Evolutionary conservation across 1,140 invertebrate genomes (phyloP), one percentile per base, ranked within the genome.

Genomic region (Halictus rubicundus): DNA sequence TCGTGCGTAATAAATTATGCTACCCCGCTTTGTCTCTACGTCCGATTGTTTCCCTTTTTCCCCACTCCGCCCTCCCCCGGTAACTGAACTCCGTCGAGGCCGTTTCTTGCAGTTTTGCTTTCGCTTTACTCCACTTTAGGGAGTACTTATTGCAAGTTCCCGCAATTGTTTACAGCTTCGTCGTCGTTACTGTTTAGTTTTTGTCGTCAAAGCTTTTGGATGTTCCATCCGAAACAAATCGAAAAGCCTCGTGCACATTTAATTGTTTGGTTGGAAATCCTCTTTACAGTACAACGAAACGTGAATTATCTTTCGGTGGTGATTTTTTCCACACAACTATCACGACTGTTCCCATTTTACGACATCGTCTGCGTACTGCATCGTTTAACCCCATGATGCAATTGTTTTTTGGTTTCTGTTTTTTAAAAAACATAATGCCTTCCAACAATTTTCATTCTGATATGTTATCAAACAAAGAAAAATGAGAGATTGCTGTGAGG

Each of bases 1-100:
- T 77, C 72, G 72, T 39, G 60, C 10, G 63, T 77, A 76, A 85
- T 84, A 85, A 85, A 85, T 85, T 85, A 77, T 81, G 52, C 68
- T 16, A 32, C 59, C 63, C 23, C 46, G 82, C 78, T 85, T 81
- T 77, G 71, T 83, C 57, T 66, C 39, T 19, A 23, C 8, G 61
- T 64, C 61, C 49, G 63, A 85, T 85, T 83, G 81, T 85, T 72
- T 72, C 78, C 68, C 68, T 80, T 80, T 75, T 72, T 68, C 60
- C 37, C 63, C 23, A 37, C 5, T 49, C 42, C 54, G 16, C 42
- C 10, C 10, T 10, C 42, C 42, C 10, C 19, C 21, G 52, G 1
- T 23, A 25, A 39, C 60, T 49, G 32, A 10, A 46, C 25, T 61
- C 54, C 52, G 37, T 21, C 9, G 68, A 19, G 25, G 4, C 27